These are phyloP conservation scores for Hydrozoanthus gracilis DNA, from an alignment of 92 coral and sea anemone species.

Conservation along the genomic window DNA sequence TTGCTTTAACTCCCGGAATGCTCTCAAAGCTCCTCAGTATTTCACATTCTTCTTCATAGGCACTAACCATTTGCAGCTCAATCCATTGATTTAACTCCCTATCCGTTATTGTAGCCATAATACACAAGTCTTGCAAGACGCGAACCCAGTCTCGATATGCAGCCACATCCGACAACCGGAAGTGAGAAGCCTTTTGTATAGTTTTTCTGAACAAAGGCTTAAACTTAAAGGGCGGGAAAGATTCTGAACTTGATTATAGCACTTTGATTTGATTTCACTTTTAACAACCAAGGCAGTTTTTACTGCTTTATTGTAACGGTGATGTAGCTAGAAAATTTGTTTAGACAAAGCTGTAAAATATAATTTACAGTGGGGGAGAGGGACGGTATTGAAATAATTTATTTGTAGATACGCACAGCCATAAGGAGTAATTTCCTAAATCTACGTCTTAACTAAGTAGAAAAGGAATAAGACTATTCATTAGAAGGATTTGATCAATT, in stretches of 20 bases:
- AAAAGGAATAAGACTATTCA: background rate
- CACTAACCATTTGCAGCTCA: constrained; percentile 59
- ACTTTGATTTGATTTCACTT: too few relatives aligned
- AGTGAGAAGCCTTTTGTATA: too few relatives aligned
- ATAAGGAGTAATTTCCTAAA: background rate
- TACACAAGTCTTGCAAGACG: background rate
- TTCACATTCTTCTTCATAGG: constrained; percentile 65
- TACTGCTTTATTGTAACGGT: background rate
- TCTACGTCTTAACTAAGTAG: background rate
- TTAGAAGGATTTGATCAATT: background rate
- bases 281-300: too few relatives aligned
- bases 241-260: too few relatives aligned
- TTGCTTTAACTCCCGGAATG: constrained; percentile 28
- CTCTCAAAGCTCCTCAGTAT: constrained; percentile 64
- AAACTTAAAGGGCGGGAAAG: too few relatives aligned
- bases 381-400: background rate
- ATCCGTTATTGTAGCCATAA: background rate
- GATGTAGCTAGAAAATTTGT: background rate
- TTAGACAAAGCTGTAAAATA: background rate
- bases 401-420: background rate
- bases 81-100: constrained; percentile 66
- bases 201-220: too few relatives aligned
- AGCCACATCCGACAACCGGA: too few relatives aligned
- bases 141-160: background rate
- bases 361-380: background rate